A percentile compares a stretch with the other conserved stretches of the same genome.
These are phyloP conservation scores for Trichacis sp. DNA, from an alignment of 2,888 invertebrate species.

Conservation along the genomic window DNA sequence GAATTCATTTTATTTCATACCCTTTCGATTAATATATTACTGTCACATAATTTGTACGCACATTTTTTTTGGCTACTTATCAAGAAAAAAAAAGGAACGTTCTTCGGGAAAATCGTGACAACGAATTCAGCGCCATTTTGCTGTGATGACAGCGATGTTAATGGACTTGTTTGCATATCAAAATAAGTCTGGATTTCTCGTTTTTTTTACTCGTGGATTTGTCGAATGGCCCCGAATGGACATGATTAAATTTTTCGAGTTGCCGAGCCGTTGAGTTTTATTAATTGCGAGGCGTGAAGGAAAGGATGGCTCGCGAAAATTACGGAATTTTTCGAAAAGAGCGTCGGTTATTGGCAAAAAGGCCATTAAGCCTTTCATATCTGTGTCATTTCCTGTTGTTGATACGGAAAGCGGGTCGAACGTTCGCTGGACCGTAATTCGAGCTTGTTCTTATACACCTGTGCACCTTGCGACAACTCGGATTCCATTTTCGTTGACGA, in stretches of 20 bases:
- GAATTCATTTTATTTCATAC: too few species aligned
- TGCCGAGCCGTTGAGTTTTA: too few species aligned
- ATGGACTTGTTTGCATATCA: background rate
- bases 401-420: constrained; percentile 45
- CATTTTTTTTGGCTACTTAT: too few species aligned
- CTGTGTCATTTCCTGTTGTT: constrained; percentile 44
- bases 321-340: constrained; percentile 19
- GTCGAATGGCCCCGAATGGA: background rate
- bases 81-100: too few species aligned
- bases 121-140: constrained; percentile 8
- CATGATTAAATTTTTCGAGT: background rate
- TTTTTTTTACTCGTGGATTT: background rate
- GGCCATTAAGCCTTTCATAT: constrained; percentile 41
- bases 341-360: constrained; percentile 34
- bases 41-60: too few species aligned
- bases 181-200: background rate
- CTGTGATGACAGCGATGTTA: background rate
- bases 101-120: constrained; percentile 16
- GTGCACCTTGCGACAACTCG: constrained; percentile 28
- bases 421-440: constrained; percentile 44
- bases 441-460: constrained; percentile 40
- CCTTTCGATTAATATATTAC: too few species aligned
- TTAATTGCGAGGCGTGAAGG: too few species aligned
- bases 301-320: constrained; percentile 12
- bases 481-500: constrained; percentile 3